These are phyloP conservation scores for Spilogale gracilis DNA, from an alignment of 2,113 vertebrate genomes.

Conservation along the genomic window DNA sequence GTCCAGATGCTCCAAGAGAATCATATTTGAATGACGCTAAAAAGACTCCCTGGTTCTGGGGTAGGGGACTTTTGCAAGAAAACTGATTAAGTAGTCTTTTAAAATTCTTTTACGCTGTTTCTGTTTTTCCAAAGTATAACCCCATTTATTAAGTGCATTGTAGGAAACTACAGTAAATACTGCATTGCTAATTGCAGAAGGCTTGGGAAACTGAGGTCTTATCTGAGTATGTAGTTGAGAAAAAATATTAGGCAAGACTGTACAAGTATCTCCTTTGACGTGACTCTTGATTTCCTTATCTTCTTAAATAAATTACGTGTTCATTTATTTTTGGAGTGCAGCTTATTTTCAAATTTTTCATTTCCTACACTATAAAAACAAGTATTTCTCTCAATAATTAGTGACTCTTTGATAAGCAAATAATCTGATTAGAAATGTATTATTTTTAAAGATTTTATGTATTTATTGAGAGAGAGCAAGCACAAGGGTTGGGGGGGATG, in stretches of 20 bases:
- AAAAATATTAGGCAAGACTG: not conserved
- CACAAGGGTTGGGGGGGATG: not conserved
- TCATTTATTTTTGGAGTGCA: not conserved
- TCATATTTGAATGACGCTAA: not conserved
- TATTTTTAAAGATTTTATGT: not conserved
- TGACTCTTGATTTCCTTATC: not conserved
- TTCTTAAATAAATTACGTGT: not conserved
- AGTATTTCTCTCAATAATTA: not conserved
- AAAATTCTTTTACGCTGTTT: not conserved
- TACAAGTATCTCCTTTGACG: not conserved
- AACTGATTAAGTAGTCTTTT: not conserved
- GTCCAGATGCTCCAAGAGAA: not conserved
- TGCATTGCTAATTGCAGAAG: not conserved
- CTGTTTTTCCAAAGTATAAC: not conserved
- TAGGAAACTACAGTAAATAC: not conserved
- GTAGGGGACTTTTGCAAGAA: not conserved
- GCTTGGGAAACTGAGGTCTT: not conserved
- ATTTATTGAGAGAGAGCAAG: not conserved
- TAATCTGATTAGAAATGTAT: not conserved
- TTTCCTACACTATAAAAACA: not conserved
- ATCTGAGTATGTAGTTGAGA: not conserved
- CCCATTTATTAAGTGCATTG: not conserved
- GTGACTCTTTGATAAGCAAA: not conserved
- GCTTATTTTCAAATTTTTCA: constrained; percentile 19
- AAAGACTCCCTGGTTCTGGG: not conserved